Base-by-base conservation (phyloP, 2,113 vertebrate species). In the Gymnogyps californianus region DNA sequence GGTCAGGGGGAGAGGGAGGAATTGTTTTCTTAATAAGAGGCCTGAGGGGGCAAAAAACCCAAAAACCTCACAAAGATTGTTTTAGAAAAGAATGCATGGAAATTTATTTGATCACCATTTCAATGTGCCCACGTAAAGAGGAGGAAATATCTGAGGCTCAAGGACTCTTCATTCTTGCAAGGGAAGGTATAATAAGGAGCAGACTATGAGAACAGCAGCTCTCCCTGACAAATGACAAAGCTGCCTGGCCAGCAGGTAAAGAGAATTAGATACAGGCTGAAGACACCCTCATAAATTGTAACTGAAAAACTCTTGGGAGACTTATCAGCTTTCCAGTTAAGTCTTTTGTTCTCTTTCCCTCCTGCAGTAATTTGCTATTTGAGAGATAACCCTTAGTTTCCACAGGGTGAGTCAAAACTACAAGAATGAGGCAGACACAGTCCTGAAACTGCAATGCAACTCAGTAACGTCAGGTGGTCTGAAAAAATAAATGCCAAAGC, bases 1-100 rank as follows among this genome's bases (percentile, higher is more conserved):
- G 32, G 10, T 3, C 5, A 47, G 21, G 10, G 7, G 2, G 6
- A 6, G 6, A 54, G 2, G 5, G 9, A 5, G 16, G 11, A 22
- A 11, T 1, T 4, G 32, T 72, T 31, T 86, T 17, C 11, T 3
- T 12, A 25, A 7, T 19, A 18, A 22, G 7, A 14, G 10, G 9
- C 8, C 9, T 18, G 5, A 42, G 11, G 5, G 11, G 18, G 2
- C 8, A 18, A 79, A 51, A 54, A 61, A 2, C 2, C 2, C 11
- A 2, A 3, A 83, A 72, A 58, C 2, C 10, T 70, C 3, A 2
- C 28, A 18, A 28, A 55, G 6, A 32, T 11, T 36, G 2, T n/a
- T 80, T 52, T 4, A 16, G 47, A 44, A 44, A 16, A 40, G 24
- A 46, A 3, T 25, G 11, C 0, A 2, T 28, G 18, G 14, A 44